phyloP scores from a whole-genome alignment of 2,113 vertebrate genomes.

The Oenanthe melanoleuca region DNA sequence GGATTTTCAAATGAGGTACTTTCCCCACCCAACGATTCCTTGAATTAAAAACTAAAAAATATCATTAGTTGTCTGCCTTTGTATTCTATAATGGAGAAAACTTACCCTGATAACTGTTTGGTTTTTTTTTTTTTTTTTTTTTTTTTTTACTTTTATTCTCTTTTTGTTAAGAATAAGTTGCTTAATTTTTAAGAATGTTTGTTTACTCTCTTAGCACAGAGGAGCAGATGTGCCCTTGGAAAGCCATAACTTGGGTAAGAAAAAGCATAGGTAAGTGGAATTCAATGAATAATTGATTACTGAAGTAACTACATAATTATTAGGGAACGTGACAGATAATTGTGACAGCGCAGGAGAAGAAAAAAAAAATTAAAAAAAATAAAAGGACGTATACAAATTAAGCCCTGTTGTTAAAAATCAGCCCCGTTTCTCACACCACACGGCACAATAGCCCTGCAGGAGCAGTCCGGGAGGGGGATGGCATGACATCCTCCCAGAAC shows the following conservation, averaged over 20 bases:
- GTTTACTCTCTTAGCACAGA: neutral
- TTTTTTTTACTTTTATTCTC: accelerated
- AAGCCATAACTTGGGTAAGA: neutral
- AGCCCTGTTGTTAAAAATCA: neutral
- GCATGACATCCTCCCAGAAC: constrained; percentile 35
- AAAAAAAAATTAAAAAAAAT: neutral
- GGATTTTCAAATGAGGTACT: neutral
- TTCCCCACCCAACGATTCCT: neutral
- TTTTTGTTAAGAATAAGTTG: neutral
- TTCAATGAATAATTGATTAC: neutral
- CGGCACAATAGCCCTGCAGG: neutral
- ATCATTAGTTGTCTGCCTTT: neutral
- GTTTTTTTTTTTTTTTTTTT: too few species aligned
- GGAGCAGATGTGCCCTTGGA: neutral
- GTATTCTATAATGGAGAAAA: neutral
- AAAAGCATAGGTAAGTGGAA: neutral
- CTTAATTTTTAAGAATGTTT: neutral
- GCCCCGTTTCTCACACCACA: neutral
- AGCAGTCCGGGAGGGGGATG: constrained; percentile 10
- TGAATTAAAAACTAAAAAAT: neutral
- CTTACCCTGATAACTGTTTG: too few species aligned
- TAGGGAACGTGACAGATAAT: neutral
- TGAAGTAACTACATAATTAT: neutral
- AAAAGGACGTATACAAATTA: neutral
- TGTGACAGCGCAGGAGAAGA: neutral